A percentile compares a stretch with the other conserved stretches of the same genome.
phyloP scores from a whole-genome alignment of 2,113 vertebrate species.

The Cephalopterus ornatus region DNA sequence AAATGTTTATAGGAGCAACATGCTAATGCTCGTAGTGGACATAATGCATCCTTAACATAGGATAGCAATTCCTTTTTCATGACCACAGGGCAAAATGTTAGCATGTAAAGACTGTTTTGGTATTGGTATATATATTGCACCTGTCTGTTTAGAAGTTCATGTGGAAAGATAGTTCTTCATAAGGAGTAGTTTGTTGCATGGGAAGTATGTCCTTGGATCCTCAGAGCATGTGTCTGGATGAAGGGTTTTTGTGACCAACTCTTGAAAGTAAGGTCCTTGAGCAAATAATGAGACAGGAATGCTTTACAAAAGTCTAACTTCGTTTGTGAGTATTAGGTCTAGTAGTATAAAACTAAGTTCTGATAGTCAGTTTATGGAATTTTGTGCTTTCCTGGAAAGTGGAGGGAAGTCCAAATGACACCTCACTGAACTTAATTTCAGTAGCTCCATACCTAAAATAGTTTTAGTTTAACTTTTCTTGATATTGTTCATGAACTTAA shows the following conservation, averaged over 20 bases:
- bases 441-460: not conserved
- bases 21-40: not conserved
- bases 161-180: not conserved
- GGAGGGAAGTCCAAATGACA: not conserved
- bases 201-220: not conserved
- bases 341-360: not conserved
- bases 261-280: not conserved
- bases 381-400: not conserved
- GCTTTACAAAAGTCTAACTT: not conserved
- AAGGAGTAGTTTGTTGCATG: not conserved
- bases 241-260: not conserved
- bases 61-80: not conserved
- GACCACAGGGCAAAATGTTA: accelerated
- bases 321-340: not conserved
- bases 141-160: not conserved
- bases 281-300: not conserved
- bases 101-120: not conserved
- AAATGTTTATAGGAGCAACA: not conserved
- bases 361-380: not conserved
- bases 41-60: not conserved
- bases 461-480: not conserved
- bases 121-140: not conserved
- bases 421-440: not conserved
- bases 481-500: not conserved
- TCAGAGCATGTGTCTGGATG: not conserved